phyloP scores from a whole-genome alignment of 2,113 vertebrate genomes.

The Hippopotamus amphibius region DNA sequence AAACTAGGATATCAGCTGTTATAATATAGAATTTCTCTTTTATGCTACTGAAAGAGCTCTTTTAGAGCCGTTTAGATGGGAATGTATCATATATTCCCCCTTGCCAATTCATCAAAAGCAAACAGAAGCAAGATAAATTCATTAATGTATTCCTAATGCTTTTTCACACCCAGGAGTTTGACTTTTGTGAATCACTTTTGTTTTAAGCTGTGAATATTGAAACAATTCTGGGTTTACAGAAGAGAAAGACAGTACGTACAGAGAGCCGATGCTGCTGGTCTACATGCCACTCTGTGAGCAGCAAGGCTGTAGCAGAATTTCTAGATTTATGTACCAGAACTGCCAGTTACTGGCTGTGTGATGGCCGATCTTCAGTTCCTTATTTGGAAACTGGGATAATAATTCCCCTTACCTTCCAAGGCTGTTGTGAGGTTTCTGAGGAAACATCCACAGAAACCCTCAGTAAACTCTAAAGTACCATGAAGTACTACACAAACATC shows the following conservation, averaged over 20 bases:
- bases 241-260: not conserved
- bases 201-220: slow-evolving; percentile 1
- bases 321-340: not conserved
- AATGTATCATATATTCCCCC: not conserved
- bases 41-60: not conserved
- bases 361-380: not conserved
- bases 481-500: not conserved
- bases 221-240: not conserved
- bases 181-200: not conserved
- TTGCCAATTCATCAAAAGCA: not conserved
- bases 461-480: not conserved
- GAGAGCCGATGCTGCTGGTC: not conserved
- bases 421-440: not conserved
- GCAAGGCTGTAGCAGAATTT: not conserved
- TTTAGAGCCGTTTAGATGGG: not conserved
- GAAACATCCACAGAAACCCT: not conserved
- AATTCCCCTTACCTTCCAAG: not conserved
- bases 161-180: not conserved
- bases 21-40: not conserved
- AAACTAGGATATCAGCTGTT: not conserved
- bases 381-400: not conserved
- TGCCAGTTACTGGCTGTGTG: not conserved
- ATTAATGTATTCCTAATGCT: not conserved
- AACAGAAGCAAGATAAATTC: slow-evolving; percentile 4
- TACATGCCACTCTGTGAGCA: rapidly evolving